Conservation (phyloP, 2,888 invertebrate species). For the Agrypnus murinus region DNA sequence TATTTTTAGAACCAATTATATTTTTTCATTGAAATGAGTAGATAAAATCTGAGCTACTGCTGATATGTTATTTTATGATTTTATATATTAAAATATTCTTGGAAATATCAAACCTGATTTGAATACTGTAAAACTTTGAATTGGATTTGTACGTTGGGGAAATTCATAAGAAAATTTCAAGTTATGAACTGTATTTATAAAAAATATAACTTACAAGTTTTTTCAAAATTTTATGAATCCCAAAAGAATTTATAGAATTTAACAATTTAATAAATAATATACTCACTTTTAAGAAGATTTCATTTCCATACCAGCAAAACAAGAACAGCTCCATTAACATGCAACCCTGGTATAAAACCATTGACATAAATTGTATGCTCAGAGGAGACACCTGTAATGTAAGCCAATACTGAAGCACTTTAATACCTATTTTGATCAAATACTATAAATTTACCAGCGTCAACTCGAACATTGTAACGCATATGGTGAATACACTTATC, state of each 20-base stretch:
- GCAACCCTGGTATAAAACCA: slow-evolving; percentile 73
- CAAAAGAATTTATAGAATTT: too few species aligned
- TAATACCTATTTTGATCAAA: background rate
- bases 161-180: background rate
- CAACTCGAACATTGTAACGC: slow-evolving; percentile 67
- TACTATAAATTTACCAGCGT: slow-evolving; percentile 60
- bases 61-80: background rate
- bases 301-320: slow-evolving; percentile 76
- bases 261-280: background rate
- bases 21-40: too few species aligned
- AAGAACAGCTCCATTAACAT: slow-evolving; percentile 75
- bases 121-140: slow-evolving; percentile 3
- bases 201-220: too few species aligned
- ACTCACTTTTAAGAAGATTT: slow-evolving; percentile 73
- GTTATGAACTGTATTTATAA: too few species aligned
- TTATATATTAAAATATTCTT: background rate
- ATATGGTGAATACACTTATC: slow-evolving; percentile 65
- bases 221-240: too few species aligned
- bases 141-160: background rate
- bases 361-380: slow-evolving; percentile 69
- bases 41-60: background rate
- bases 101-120: slow-evolving; percentile 8
- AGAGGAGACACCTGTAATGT: slow-evolving; percentile 53
- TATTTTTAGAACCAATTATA: too few species aligned
- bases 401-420: slow-evolving; percentile 1